Conservation (phyloP, 2,797 vertebrate species). For the Microctenopoma stevenorrisi region DNA sequence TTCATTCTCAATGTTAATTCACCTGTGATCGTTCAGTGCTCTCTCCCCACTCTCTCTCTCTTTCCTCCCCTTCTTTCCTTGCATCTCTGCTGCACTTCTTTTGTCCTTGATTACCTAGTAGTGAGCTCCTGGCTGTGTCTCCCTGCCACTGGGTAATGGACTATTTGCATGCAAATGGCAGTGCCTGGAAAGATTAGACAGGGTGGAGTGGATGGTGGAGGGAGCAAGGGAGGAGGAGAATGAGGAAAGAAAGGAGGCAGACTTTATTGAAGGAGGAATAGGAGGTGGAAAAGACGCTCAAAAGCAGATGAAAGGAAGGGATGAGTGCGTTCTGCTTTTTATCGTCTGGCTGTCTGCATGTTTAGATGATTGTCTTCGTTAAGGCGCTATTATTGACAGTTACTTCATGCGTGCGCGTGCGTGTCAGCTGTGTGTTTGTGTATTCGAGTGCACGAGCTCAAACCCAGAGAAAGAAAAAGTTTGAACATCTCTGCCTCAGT, state of each 20-base stretch:
- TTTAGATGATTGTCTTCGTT: slow-evolving; percentile 71
- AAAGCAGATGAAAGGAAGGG: slow-evolving; percentile 68
- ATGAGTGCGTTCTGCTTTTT: slow-evolving; percentile 66
- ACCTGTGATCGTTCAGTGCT: slow-evolving; percentile 76
- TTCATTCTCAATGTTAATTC: slow-evolving; percentile 70
- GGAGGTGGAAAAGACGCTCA: slow-evolving; percentile 63
- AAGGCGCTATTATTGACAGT: slow-evolving; percentile 68
- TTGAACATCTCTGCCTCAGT: slow-evolving; percentile 66
- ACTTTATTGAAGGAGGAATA: slow-evolving; percentile 71
- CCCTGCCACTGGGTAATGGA: slow-evolving; percentile 83
- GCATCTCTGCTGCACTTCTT: slow-evolving; percentile 72
- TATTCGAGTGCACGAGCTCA: slow-evolving; percentile 55
- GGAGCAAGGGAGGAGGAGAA: slow-evolving; percentile 63
- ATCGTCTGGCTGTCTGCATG: slow-evolving; percentile 58
- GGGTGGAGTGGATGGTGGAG: slow-evolving; percentile 77
- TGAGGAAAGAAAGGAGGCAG: slow-evolving; percentile 63
- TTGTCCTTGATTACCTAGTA: slow-evolving; percentile 86
- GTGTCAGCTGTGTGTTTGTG: slow-evolving; percentile 41
- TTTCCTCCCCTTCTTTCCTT: slow-evolving; percentile 42
- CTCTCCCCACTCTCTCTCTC: slow-evolving; percentile 45
- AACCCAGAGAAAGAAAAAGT: slow-evolving; percentile 66
- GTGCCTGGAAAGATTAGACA: slow-evolving; percentile 84
- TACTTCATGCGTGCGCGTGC: slow-evolving; percentile 31
- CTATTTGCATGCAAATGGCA: slow-evolving; percentile 87
- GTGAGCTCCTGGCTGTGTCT: slow-evolving; percentile 80